phyloP scores from a whole-genome alignment of 2,797 vertebrate species.

The Silurus aristotelis region DNA sequence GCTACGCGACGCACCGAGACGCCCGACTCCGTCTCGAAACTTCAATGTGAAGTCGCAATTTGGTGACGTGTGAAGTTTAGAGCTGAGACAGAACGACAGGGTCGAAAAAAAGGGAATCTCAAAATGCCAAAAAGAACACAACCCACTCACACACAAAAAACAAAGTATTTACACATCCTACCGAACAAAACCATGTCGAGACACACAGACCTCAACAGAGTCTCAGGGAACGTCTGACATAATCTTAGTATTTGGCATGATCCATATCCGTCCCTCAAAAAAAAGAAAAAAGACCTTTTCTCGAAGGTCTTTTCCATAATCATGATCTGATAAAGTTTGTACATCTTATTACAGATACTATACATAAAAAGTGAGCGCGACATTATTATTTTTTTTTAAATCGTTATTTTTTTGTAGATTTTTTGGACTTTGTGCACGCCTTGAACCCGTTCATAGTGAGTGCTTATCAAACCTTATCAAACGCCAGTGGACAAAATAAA shows the following conservation, averaged over 20 bases:
- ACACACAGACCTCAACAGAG: conserved; percentile 36
- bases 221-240: conserved; percentile 42
- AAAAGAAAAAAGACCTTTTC: neutral
- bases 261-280: conserved; percentile 22
- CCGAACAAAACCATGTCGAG: conserved; percentile 32
- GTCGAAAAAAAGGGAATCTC: neutral
- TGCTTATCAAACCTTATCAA: conserved; percentile 42
- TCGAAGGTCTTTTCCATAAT: neutral
- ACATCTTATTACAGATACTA: conserved; percentile 43
- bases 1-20: neutral
- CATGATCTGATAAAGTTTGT: conserved; percentile 44
- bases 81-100: neutral
- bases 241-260: conserved; percentile 54
- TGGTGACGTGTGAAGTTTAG: neutral
- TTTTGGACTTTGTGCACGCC: conserved; percentile 44
- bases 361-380: conserved; percentile 29
- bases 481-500: conserved; percentile 39
- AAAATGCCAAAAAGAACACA: conserved; percentile 7
- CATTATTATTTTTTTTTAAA: neutral
- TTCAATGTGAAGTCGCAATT: conserved; percentile 56
- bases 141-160: neutral
- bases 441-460: conserved; percentile 46
- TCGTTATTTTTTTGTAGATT: neutral
- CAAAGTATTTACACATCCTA: conserved; percentile 40
- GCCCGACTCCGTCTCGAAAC: conserved; percentile 71